Conservation (phyloP, 1,140 invertebrate species). For the Drosophila ohnishii region DNA sequence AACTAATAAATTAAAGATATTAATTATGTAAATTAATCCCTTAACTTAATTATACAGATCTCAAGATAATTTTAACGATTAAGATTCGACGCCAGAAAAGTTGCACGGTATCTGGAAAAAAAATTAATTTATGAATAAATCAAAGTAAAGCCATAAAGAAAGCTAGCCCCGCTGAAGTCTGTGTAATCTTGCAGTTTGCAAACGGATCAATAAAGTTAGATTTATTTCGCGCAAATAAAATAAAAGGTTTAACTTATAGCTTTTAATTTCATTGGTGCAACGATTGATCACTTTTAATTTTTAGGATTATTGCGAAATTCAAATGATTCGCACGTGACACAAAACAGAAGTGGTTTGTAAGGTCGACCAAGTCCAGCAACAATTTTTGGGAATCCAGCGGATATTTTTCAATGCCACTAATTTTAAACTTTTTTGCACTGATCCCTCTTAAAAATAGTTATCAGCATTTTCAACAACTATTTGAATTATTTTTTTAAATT, state of each 20-base stretch:
- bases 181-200: no score
- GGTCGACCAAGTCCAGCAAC: background rate
- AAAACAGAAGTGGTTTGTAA: background rate
- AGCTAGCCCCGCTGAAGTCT: no score
- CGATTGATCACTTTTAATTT: no score
- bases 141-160: background rate
- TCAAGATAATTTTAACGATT: background rate
- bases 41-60: background rate
- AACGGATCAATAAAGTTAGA: no score
- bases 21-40: background rate
- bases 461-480: no score
- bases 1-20: background rate
- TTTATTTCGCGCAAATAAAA: no score
- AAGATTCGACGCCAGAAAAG: conserved; percentile 54
- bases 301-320: background rate
- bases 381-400: background rate
- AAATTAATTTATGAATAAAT: conserved; percentile 20
- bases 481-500: no score
- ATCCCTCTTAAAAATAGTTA: no score
- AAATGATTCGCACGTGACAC: background rate
- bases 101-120: conserved; percentile 76
- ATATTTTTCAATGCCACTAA: no score
- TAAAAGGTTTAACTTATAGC: no score
- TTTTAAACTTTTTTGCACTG: no score
- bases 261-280: no score